Evolutionary conservation across 2,888 invertebrate genomes (phyloP).

Genomic region (Micoletzkya japonica): DNA sequence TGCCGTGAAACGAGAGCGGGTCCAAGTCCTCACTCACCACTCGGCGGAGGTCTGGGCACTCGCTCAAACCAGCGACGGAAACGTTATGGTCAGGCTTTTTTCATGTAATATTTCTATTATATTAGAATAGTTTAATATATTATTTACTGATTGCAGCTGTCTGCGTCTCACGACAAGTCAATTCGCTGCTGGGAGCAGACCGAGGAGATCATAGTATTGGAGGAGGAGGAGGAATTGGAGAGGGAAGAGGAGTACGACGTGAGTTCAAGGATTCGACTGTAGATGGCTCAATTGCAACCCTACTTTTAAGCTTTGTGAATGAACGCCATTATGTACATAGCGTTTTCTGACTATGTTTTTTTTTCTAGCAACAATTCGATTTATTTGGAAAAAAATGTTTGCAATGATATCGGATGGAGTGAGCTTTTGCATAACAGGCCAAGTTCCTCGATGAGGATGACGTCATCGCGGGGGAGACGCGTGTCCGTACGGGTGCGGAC

Average conservation of each 20-base stretch:
- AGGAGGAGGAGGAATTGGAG: conserved; percentile 80
- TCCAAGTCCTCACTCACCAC: conserved; percentile 69
- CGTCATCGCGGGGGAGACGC: conserved; percentile 60
- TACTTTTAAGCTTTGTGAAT: neutral
- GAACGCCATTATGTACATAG: conserved; percentile 16
- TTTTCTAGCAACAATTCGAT: neutral
- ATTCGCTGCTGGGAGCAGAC: conserved; percentile 83
- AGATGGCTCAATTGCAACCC: neutral
- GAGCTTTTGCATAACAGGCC: conserved; percentile 65
- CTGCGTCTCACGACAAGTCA: conserved; percentile 85
- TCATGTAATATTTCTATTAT: neutral
- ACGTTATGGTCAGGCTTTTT: conserved; percentile 45
- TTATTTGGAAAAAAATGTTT: conserved; percentile 49
- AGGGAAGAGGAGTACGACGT: conserved; percentile 40
- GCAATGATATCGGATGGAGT: conserved; percentile 76
- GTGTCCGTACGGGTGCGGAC: conserved; percentile 12
- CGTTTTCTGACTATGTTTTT: neutral
- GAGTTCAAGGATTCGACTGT: neutral
- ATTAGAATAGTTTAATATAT: neutral
- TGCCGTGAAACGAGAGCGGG: conserved; percentile 85
- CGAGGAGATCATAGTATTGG: conserved; percentile 85
- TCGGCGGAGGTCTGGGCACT: conserved; percentile 53
- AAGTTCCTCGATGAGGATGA: conserved; percentile 67
- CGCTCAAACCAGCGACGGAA: conserved; percentile 45
- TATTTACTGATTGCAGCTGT: conserved; percentile 61